Evolutionary conservation across 2,888 invertebrate species (phyloP), one percentile per base, ranked within the genome.

Genomic region (Catotricha subobsoleta): DNA sequence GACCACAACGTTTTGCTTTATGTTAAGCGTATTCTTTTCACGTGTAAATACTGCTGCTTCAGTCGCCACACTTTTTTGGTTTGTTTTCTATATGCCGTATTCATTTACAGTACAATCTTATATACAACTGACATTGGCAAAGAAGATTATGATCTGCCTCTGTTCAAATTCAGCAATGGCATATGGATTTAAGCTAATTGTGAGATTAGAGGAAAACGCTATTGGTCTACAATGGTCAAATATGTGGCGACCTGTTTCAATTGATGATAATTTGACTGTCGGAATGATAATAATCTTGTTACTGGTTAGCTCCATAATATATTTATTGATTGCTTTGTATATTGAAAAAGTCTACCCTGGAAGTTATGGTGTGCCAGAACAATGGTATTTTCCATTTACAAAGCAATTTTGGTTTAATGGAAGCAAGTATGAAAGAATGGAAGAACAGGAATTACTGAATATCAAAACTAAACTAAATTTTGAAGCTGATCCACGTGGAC

Each of bases 271-370:
- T 3, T 66, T 86, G 43, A 64, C 74, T 1, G 65, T 87, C 49
- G 80, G 80, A 4, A 33, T 20, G 12, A 51, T 82, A 2, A 77
- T 87, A 68, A 59, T 90, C 3, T 21, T 36, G 12, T 21, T 37
- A 51, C 53, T 76, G 13, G 45, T 80, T 2, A 50, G 53, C 0
- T 50, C 54, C 18, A 27, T 53, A 1, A 38, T 88, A 1, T 86
- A 87, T 53, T 68, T 83, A 56, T 43, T 78, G 3, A 58, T 90
- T 29, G 78, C 91, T 0, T 64, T 90, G 48, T 94, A 92, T 55
- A 62, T 91, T 21, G 90, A 92, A 59, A 81, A 81, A 48, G 72
- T 92, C 8, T 68, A 76, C 45, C 92, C 92, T 0, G 91, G 91
- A 12, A 79, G 81, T n/a, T 86, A 71, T 57, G 91, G 91, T 3